phyloP scores from a whole-genome alignment of 2,113 vertebrate genomes.

The Cyprinodon tularosa region DNA sequence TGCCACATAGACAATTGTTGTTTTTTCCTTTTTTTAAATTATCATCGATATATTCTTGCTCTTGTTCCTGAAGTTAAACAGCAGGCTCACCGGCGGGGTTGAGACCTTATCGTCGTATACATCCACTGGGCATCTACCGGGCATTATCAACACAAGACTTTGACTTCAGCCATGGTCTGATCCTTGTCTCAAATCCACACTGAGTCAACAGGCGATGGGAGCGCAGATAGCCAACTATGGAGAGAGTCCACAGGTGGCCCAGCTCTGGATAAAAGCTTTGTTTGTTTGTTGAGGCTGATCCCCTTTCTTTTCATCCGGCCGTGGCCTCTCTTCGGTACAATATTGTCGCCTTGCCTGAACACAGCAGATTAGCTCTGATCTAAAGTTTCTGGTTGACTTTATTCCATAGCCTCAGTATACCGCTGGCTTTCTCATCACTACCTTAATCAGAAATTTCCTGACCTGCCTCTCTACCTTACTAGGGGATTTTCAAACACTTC shows the following conservation, averaged over 20 bases:
- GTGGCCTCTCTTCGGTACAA: constrained; percentile 53
- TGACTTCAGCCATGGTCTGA: constrained; percentile 62
- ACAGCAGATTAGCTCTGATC: constrained; percentile 62
- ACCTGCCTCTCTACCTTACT: constrained; percentile 30
- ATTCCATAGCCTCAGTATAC: constrained; percentile 33
- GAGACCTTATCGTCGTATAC: constrained; percentile 48
- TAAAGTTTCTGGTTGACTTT: constrained; percentile 59
- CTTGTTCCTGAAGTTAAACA: constrained; percentile 62
- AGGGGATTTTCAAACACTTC: constrained; percentile 47
- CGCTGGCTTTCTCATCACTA: constrained; percentile 45
- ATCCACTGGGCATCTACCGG: constrained; percentile 49
- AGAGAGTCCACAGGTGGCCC: constrained; percentile 59
- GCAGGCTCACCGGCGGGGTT: constrained; percentile 46
- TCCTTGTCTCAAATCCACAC: constrained; percentile 72
- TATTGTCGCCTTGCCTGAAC: constrained; percentile 49
- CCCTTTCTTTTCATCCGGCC: constrained; percentile 59
- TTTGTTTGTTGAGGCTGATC: constrained; percentile 66
- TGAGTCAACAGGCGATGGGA: constrained; percentile 71
- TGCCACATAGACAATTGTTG: constrained; percentile 25
- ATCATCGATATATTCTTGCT: constrained; percentile 20
- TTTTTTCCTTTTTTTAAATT: constrained; percentile 1
- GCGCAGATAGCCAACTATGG: constrained; percentile 53
- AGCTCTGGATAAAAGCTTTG: constrained; percentile 60
- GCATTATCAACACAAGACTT: constrained; percentile 70
- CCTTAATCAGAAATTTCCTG: constrained; percentile 10